A percentile compares a stretch with the other conserved stretches of the same genome.
Conservation (phyloP, 92 coral and sea anemone species). For the Desmophyllum pertusum region DNA sequence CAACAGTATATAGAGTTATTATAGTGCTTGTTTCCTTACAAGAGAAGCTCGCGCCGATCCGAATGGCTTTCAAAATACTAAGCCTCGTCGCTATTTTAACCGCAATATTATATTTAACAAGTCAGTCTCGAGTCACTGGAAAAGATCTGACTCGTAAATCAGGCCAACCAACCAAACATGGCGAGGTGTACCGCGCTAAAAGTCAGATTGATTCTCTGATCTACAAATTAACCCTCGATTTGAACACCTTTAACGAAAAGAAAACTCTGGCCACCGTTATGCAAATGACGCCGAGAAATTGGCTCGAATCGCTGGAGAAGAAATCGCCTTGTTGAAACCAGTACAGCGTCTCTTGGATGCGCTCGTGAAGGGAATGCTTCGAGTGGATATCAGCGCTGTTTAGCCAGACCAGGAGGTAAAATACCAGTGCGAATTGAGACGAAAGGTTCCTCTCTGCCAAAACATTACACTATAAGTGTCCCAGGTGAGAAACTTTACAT, state of each 20-base stretch:
- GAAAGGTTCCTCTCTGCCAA: slow-evolving; percentile 2
- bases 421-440: slow-evolving; percentile 6
- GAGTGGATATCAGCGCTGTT: slow-evolving; percentile 6
- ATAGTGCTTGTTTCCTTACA: too few species aligned
- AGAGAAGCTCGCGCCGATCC: not conserved
- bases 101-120: not conserved
- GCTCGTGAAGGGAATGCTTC: slow-evolving; percentile 12
- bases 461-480: slow-evolving; percentile 23
- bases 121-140: not conserved
- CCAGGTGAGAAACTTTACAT: slow-evolving; percentile 1
- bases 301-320: slow-evolving; percentile 18
- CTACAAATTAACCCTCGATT: slow-evolving; percentile 9
- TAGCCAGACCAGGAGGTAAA: slow-evolving; percentile 1
- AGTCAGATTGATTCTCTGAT: slow-evolving; percentile 24
- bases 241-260: slow-evolving; percentile 26
- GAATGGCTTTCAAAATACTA: not conserved
- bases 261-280: slow-evolving; percentile 6
- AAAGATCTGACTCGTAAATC: not conserved
- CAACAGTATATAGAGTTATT: not conserved
- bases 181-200: slow-evolving; percentile 49
- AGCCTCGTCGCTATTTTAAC: not conserved
- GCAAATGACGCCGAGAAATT: slow-evolving; percentile 10
- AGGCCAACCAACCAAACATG: slow-evolving; percentile 15
- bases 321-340: slow-evolving; percentile 1
- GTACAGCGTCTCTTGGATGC: slow-evolving; percentile 13